Conservation (phyloP, 2,888 invertebrate genomes). For the Tanypteryx hageni region DNA sequence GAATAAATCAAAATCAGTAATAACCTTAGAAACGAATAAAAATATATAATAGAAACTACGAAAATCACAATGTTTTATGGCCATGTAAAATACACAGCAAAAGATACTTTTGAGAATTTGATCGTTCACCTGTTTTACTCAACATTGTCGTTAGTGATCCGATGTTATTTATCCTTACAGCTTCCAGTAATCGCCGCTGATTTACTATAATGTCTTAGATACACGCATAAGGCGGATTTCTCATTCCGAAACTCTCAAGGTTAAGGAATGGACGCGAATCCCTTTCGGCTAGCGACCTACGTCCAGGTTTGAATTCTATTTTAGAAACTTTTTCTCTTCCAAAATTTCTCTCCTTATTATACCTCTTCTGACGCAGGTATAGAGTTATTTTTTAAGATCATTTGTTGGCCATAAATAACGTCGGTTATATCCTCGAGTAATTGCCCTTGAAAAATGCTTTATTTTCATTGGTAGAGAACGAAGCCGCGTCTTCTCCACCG, state of each 20-base stretch:
- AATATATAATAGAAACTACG: no score
- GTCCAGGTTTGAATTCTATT: slow-evolving; percentile 32
- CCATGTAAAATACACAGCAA: no score
- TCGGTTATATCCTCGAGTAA: not conserved
- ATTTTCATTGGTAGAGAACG: not conserved
- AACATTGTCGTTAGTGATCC: no score
- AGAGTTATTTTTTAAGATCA: slow-evolving; percentile 1
- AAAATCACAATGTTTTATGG: no score
- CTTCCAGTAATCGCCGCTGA: no score
- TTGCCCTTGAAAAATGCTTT: not conserved
- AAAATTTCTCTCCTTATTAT: not conserved
- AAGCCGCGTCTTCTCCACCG: not conserved
- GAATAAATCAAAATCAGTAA: no score
- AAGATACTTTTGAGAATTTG: no score
- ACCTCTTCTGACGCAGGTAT: slow-evolving; percentile 1
- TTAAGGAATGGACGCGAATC: slow-evolving; percentile 24
- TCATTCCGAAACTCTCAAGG: slow-evolving; percentile 33
- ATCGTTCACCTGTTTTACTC: no score
- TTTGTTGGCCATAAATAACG: not conserved
- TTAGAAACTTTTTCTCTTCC: slow-evolving; percentile 44
- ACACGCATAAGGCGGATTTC: not conserved
- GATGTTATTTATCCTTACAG: no score
- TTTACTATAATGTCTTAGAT: not conserved
- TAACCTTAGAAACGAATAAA: no score
- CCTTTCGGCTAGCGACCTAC: slow-evolving; percentile 32